Percentiles rank a stretch among this genome's conserved stretches.
These are phyloP conservation scores for Omphaloscelis lunosa DNA, from an alignment of 2,888 invertebrate species.

Conservation along the genomic window DNA sequence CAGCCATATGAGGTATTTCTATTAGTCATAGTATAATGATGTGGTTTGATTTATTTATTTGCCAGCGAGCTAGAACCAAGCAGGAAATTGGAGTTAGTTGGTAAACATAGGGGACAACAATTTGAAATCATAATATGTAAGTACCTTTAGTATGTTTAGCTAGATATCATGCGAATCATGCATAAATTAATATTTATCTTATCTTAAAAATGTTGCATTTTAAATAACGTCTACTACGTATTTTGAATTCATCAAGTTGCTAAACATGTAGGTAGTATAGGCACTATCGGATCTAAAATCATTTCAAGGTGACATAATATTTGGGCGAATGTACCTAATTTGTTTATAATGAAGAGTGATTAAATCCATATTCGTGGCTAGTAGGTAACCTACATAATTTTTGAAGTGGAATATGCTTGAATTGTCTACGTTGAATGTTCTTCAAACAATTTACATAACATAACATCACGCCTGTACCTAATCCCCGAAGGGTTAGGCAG, in stretches of 20 bases:
- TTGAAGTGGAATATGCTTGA: not conserved
- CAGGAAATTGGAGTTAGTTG: constrained; percentile 52
- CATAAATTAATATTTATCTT: constrained; percentile 61
- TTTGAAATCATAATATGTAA: constrained; percentile 48
- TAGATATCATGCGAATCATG: constrained; percentile 34
- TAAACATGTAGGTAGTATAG: constrained; percentile 40
- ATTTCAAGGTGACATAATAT: constrained; percentile 53
- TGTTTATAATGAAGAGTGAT: constrained; percentile 49
- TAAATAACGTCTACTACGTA: constrained; percentile 56
- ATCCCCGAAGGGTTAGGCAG: no score
- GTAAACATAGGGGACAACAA: constrained; percentile 39
- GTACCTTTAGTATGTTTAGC: constrained; percentile 9
- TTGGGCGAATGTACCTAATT: constrained; percentile 40
- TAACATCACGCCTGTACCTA: no score
- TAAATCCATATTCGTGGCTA: constrained; percentile 35
- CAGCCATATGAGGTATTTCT: constrained; percentile 67
- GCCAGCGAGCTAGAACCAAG: constrained; percentile 40
- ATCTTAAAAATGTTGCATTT: constrained; percentile 55
- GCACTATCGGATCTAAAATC: constrained; percentile 46
- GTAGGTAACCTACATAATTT: constrained; percentile 35
- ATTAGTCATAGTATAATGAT: constrained; percentile 68
- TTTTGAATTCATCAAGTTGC: constrained; percentile 45
- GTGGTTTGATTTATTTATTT: constrained; percentile 64
- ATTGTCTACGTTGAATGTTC: not conserved
- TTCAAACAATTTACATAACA: not conserved